Percentiles rank a stretch among this genome's conserved stretches.
phyloP scores from a whole-genome alignment of 2,888 invertebrate genomes.

The Latheticus oryzae region DNA sequence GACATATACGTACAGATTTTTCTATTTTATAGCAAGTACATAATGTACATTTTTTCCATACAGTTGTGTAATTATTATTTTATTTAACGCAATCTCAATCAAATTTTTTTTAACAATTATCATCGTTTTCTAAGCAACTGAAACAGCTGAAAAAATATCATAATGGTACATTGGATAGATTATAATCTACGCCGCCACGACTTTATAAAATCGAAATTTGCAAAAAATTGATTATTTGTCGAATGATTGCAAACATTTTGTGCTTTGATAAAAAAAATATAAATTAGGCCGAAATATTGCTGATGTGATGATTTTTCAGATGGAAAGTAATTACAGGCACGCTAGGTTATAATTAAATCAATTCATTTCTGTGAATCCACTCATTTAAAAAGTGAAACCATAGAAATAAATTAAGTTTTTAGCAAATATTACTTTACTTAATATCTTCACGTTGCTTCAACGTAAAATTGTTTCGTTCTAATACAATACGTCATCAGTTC shows the following conservation, averaged over 20 bases:
- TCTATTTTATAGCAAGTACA: conserved; percentile 45
- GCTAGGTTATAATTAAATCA: conserved; percentile 55
- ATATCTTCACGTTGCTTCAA: conserved; percentile 51
- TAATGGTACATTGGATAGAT: conserved; percentile 48
- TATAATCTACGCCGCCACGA: conserved; percentile 32
- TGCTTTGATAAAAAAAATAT: conserved; percentile 47
- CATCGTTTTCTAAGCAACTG: background rate
- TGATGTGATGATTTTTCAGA: too few relatives aligned
- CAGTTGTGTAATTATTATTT: conserved; percentile 20
- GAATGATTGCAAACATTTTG: conserved; percentile 30
- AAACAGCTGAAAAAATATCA: conserved; percentile 35
- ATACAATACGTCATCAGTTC: conserved; percentile 31
- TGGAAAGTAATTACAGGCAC: too few relatives aligned
- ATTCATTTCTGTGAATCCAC: too few relatives aligned
- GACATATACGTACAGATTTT: conserved; percentile 48
- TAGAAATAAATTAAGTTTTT: too few relatives aligned
- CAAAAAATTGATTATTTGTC: conserved; percentile 34
- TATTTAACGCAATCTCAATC: conserved; percentile 27
- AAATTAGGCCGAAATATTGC: too few relatives aligned
- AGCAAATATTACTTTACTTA: conserved; percentile 58
- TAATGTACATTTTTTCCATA: conserved; percentile 42
- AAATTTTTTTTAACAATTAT: conserved; percentile 8
- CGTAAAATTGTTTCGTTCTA: conserved; percentile 46
- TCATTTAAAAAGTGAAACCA: too few relatives aligned
- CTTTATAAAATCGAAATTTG: conserved; percentile 38